Evolutionary conservation across 1,140 invertebrate genomes (phyloP).

Genomic region (Drosophila tsacasi): DNA sequence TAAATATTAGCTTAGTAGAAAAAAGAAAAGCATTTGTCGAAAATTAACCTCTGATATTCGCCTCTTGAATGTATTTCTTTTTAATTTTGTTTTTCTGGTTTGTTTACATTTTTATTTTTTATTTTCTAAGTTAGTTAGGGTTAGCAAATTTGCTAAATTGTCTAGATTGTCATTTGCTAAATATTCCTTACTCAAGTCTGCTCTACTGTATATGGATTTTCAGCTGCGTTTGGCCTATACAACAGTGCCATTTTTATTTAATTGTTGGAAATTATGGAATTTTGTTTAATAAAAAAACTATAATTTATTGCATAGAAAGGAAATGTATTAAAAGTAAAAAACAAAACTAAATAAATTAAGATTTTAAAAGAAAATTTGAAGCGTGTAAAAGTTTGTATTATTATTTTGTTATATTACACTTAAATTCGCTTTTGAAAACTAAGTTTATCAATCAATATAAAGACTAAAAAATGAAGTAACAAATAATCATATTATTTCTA

Average conservation of each 20-base stretch:
- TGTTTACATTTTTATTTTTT: not conserved
- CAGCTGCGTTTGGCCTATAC: slow-evolving; percentile 5
- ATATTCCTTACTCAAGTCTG: slow-evolving; percentile 42
- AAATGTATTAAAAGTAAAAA: not conserved
- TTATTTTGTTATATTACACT: not conserved
- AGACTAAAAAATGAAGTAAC: not conserved
- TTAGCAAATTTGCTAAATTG: slow-evolving; percentile 61
- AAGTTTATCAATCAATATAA: not conserved
- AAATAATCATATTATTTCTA: not conserved
- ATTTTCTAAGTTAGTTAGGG: slow-evolving; percentile 1
- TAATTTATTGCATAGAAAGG: not conserved
- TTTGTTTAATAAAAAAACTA: not conserved
- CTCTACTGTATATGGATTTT: slow-evolving; percentile 14
- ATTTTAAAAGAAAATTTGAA: not conserved
- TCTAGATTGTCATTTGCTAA: slow-evolving; percentile 80
- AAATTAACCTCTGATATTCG: slow-evolving; percentile 15
- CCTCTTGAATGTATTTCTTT: not conserved
- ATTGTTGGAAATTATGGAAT: not conserved
- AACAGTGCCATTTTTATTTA: not conserved
- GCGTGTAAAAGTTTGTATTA: not conserved
- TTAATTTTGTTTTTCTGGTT: not conserved
- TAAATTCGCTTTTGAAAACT: not conserved
- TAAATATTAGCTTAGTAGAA: slow-evolving; percentile 10
- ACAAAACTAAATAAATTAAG: not conserved
- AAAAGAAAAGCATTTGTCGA: slow-evolving; percentile 12